A percentile compares a stretch with the other conserved stretches of the same genome.
Evolutionary conservation across 1,140 invertebrate species (phyloP).

Genomic region (Cherax destructor): DNA sequence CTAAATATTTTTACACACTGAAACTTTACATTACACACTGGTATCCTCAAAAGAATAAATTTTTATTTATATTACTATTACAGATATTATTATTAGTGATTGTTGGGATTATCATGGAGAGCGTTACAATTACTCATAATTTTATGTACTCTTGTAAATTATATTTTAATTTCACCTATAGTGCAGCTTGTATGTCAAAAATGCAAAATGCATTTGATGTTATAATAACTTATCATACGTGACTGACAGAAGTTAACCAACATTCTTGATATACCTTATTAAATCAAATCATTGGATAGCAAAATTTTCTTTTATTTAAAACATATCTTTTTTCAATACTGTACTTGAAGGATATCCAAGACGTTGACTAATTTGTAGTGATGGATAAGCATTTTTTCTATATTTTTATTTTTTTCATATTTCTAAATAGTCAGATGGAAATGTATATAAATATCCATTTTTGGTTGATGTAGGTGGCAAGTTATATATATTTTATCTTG

Average conservation of each 20-base stretch:
- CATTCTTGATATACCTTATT: neutral
- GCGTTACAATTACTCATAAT: too few relatives aligned
- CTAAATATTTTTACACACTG: too few relatives aligned
- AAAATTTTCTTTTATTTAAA: slow-evolving; percentile 1
- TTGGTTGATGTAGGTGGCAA: neutral
- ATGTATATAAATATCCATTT: neutral
- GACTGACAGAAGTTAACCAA: neutral
- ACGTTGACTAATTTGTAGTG: slow-evolving; percentile 11
- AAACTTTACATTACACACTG: too few relatives aligned
- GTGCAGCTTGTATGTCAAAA: too few relatives aligned
- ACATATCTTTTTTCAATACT: neutral
- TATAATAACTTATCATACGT: neutral
- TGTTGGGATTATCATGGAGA: neutral
- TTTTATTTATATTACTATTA: too few relatives aligned
- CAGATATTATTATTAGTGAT: neutral
- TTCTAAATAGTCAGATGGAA: neutral
- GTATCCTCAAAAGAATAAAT: too few relatives aligned
- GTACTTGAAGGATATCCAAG: neutral
- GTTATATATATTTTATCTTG: too few relatives aligned
- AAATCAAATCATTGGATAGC: neutral
- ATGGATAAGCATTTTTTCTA: neutral
- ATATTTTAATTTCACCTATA: too few relatives aligned
- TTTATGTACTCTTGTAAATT: too few relatives aligned
- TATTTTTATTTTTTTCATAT: neutral
- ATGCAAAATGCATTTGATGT: neutral